Conservation (phyloP, 1,140 invertebrate species). For the Zaprionus kolodkinae region DNA sequence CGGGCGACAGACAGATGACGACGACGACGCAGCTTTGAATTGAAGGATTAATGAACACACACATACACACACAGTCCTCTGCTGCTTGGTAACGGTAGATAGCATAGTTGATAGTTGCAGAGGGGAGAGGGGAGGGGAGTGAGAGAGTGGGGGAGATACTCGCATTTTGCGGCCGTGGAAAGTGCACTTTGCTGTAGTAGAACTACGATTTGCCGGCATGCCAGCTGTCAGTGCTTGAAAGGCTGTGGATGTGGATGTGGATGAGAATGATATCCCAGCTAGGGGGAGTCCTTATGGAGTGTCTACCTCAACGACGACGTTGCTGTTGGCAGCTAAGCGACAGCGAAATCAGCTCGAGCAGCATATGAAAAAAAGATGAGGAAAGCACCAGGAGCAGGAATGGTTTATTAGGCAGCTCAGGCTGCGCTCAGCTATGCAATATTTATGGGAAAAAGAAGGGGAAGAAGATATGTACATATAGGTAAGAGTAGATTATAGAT, state of each 20-base stretch:
- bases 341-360: conserved; percentile 22
- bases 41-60: conserved; percentile 76
- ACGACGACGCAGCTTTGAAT: conserved; percentile 60
- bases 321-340: conserved; percentile 30
- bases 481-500: neutral
- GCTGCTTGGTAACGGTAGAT: conserved; percentile 18
- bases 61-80: neutral
- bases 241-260: conserved; percentile 5
- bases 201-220: conserved; percentile 56
- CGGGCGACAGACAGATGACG: conserved; percentile 43
- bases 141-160: no score
- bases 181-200: conserved; percentile 75
- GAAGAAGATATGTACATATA: neutral
- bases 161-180: conserved; percentile 68
- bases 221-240: conserved; percentile 44
- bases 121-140: neutral
- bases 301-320: neutral
- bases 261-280: neutral
- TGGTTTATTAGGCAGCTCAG: conserved; percentile 1
- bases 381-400: neutral
- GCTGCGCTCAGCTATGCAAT: neutral
- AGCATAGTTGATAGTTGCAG: conserved; percentile 11
- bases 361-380: conserved; percentile 10
- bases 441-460: neutral
- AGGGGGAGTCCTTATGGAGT: conserved; percentile 20